These are phyloP conservation scores for Hirudo medicinalis DNA, from an alignment of 1,140 invertebrate genomes.

Conservation along the genomic window DNA sequence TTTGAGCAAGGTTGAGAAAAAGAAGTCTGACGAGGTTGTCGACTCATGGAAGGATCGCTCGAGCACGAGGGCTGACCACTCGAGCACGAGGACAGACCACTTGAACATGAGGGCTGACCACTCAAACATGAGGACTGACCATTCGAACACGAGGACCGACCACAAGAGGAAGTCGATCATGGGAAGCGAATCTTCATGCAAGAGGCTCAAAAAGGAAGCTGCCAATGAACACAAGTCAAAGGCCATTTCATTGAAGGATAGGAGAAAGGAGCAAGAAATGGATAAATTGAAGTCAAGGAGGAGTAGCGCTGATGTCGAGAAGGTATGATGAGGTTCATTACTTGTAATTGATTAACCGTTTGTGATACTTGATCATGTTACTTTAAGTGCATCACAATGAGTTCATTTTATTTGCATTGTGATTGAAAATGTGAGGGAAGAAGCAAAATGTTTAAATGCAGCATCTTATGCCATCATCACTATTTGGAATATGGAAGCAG, in stretches of 20 bases:
- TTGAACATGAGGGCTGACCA: neutral
- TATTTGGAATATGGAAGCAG: too few species aligned
- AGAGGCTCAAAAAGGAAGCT: too few species aligned
- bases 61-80: neutral
- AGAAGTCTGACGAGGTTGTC: neutral
- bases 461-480: too few species aligned
- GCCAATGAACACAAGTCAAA: too few species aligned
- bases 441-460: too few species aligned
- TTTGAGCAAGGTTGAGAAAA: neutral
- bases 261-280: constrained; percentile 17
- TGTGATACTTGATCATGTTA: too few species aligned
- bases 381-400: too few species aligned
- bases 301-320: constrained; percentile 17
- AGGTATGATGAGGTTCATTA: neutral
- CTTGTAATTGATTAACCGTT: too few species aligned
- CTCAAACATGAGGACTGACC: neutral
- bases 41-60: too few species aligned
- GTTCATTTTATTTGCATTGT: too few species aligned
- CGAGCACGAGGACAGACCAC: neutral
- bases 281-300: constrained; percentile 16
- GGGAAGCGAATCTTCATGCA: neutral
- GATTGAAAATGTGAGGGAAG: too few species aligned
- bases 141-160: neutral
- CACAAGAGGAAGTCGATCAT: neutral
- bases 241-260: too few species aligned